Evolutionary conservation across 1,140 invertebrate genomes (phyloP), one percentile per base, ranked within the genome.

Genomic region (Eumeta japonica): DNA sequence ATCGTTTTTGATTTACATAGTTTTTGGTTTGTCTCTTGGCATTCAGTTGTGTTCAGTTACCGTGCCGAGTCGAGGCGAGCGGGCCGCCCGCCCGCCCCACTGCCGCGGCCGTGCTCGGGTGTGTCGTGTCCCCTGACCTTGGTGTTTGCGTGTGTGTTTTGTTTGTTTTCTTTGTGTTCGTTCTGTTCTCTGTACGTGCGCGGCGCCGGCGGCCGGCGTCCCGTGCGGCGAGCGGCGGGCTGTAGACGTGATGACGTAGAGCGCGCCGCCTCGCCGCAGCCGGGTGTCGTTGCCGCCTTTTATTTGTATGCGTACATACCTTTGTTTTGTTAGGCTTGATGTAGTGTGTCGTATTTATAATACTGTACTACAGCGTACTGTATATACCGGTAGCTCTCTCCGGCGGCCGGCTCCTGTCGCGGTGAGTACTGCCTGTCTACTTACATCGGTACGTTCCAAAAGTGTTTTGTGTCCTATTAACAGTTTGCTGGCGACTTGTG

Each of bases 271-370:
- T 24, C 20, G n/a, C n/a, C n/a, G 5, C n/a, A 7, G 20, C 20
- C 20, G n/a, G 5, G n/a, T 24, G 20, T 24, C 5, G 20, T 24
- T 24, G n/a, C n/a, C 5, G 20, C n/a, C n/a, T 24, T 7, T 24
- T n/a, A 24, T 24, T 24, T 24, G 20, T 24, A 24, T n/a, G n/a
- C 5, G 20, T 24, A 24, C 20, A 24, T 7, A 63, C 60, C 60
- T 66, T 63, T 52, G 43, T 54, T 52, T 49, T 55, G 62, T 64
- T 68, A 71, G 66, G 68, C 68, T 73, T 73, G 59, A 57, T 63
- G 65, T 68, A 68, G 64, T 66, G 55, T 66, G n/a, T n/a, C 61
- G 46, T 39, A 50, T 58, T 37, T 56, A 16, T 31, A 13, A 45
- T n/a, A n/a, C n/a, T n/a, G n/a, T n/a, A n/a, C n/a, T n/a, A n/a